Evolutionary conservation across 2,113 vertebrate genomes (phyloP), one percentile per base, ranked within the genome.

Genomic region (Mustela lutreola): DNA sequence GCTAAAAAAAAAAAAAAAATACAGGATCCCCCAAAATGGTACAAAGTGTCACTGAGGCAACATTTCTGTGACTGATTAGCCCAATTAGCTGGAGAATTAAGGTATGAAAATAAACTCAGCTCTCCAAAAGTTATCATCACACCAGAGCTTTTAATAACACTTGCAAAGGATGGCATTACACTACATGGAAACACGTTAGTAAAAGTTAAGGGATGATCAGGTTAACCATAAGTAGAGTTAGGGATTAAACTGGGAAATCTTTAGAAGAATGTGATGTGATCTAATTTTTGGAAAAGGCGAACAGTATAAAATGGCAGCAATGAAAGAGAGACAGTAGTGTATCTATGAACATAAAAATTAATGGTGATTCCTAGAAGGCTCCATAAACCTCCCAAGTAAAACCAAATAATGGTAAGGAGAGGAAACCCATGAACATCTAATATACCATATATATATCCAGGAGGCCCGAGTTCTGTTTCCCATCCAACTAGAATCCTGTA

Each of bases 361-460:
- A 76, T 76, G 58, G 22, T 78, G n/a, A 78, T 86, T 56, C 79
- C 58, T 31, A 78, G 48, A 89, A 71, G 42, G 12, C 58, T 78
- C 42, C 48, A 19, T 86, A 87, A 94, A 71, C 36, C 33, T 94
- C 76, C 58, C 90, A 94, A 76, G 28, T 89, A 81, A 90, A 95
- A 88, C 11, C 15, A 39, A 45, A 36, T 79, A 50, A 36, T 19
- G 36, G 48, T 19, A 85, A 93, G 80, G 31, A 26, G 22, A 81
- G 15, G 31, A 96, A 80, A 76, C 71, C 15, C 76, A 24, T 89
- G 71, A 85, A 88, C 24, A 56, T 24, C 50, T 26, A 89, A 73
- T 4, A 48, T 19, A 50, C 36, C 48, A 1, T 33, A 15, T 62
- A 15, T 62, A 63, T 36, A 24, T 65, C 63, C 62, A 58, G n/a